Percentiles rank a stretch among this genome's conserved stretches.
Evolutionary conservation across 1,140 invertebrate genomes (phyloP).

Genomic region (Ceratitis capitata): DNA sequence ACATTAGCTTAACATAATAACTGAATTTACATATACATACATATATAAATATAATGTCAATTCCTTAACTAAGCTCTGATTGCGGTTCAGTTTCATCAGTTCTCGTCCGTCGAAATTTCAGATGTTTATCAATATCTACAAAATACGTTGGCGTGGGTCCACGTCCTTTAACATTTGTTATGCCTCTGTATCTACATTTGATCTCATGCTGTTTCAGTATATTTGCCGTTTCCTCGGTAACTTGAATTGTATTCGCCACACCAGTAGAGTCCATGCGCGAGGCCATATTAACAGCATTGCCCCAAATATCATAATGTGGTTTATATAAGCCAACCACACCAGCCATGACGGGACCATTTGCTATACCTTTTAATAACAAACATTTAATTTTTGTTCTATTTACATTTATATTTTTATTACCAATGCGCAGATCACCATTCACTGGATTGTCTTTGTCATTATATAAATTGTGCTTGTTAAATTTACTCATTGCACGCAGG

Average conservation of each 20-base stretch:
- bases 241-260: conserved; percentile 80
- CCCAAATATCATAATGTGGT: conserved; percentile 88
- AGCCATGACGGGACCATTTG: conserved; percentile 85
- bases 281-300: conserved; percentile 93
- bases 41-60: not conserved
- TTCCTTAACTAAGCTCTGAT: not conserved
- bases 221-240: conserved; percentile 77
- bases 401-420: conserved; percentile 51
- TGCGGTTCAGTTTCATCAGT: not conserved
- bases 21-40: not conserved
- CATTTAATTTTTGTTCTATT: not conserved
- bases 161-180: conserved; percentile 80
- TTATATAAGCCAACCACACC: conserved; percentile 91
- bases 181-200: conserved; percentile 75
- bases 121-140: conserved; percentile 73
- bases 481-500: conserved; percentile 56
- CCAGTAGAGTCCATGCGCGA: conserved; percentile 92
- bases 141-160: conserved; percentile 79
- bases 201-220: conserved; percentile 76
- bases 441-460: conserved; percentile 67
- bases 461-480: conserved; percentile 61
- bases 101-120: conserved; percentile 61
- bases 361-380: conserved; percentile 71
- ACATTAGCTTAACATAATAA: not conserved
- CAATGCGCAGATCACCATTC: conserved; percentile 68